Evolutionary conservation across 2,888 invertebrate species (phyloP).

Genomic region (Colletes collaris): DNA sequence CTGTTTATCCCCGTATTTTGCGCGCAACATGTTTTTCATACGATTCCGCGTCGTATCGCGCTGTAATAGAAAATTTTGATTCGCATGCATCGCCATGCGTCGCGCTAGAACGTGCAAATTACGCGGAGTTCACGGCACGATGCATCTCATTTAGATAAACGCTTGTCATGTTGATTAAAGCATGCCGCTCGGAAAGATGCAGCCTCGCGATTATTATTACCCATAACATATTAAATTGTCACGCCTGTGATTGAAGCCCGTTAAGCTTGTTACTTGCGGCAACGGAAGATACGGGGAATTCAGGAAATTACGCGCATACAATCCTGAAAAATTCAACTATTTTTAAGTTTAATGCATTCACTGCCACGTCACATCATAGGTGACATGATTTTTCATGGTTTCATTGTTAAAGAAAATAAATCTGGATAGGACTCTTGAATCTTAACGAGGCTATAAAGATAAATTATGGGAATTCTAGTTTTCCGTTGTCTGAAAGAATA

Average conservation of each 20-base stretch:
- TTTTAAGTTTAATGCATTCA: no score
- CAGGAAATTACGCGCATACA: no score
- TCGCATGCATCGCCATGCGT: constrained; percentile 1
- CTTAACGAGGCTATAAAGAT: no score
- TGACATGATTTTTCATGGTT: no score
- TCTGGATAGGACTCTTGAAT: no score
- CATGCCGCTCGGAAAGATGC: constrained; percentile 3
- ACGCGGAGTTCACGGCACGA: constrained; percentile 12
- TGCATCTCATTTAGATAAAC: constrained; percentile 36
- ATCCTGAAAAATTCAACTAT: no score
- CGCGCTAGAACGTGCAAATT: constrained; percentile 26
- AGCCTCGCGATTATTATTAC: constrained; percentile 16
- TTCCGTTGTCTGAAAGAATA: no score
- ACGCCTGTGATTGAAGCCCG: background rate
- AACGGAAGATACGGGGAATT: no score
- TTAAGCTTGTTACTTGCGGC: background rate
- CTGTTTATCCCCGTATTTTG: constrained; percentile 15
- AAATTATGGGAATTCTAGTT: no score
- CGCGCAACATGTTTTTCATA: constrained; percentile 19
- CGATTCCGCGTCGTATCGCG: constrained; percentile 19
- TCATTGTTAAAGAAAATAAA: no score
- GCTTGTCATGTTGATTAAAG: constrained; percentile 30
- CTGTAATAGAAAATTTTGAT: constrained; percentile 28
- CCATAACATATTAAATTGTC: background rate
- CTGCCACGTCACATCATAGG: no score